These are phyloP conservation scores for Percina caprodes DNA, from an alignment of 2,113 vertebrate species.

Conservation along the genomic window DNA sequence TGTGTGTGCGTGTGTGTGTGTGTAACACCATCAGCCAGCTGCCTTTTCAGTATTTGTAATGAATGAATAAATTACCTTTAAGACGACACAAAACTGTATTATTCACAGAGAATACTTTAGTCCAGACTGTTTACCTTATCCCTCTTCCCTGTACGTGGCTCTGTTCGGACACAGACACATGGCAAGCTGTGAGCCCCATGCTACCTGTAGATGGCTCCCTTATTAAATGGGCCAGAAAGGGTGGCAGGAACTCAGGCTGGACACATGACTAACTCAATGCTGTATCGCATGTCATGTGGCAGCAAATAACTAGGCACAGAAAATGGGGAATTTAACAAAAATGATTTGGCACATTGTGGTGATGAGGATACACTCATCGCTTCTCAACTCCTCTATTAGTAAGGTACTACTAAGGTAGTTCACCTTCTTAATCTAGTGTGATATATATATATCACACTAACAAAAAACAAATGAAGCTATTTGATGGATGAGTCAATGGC, in stretches of 20 bases:
- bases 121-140: constrained; percentile 47
- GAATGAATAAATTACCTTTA: constrained; percentile 23
- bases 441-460: no score
- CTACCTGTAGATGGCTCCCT: constrained; percentile 53
- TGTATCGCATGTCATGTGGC: constrained; percentile 66
- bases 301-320: constrained; percentile 13
- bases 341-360: not conserved
- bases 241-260: constrained; percentile 56
- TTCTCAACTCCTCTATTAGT: not conserved
- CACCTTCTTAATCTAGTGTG: not conserved
- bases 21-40: constrained; percentile 24
- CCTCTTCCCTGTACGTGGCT: constrained; percentile 11
- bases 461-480: not conserved
- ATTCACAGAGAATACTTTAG: constrained; percentile 26
- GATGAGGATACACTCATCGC: not conserved
- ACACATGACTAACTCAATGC: constrained; percentile 43
- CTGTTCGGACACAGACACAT: constrained; percentile 43
- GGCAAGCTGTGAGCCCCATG: constrained; percentile 52
- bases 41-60: constrained; percentile 6
- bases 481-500: not conserved
- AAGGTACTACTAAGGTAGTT: no score
- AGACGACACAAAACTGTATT: constrained; percentile 5
- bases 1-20: not conserved
- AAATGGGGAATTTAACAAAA: not conserved
- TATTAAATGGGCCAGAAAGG: constrained; percentile 50